Evolutionary conservation across 1,140 invertebrate species (phyloP).

Genomic region (Charaxes varanes): DNA sequence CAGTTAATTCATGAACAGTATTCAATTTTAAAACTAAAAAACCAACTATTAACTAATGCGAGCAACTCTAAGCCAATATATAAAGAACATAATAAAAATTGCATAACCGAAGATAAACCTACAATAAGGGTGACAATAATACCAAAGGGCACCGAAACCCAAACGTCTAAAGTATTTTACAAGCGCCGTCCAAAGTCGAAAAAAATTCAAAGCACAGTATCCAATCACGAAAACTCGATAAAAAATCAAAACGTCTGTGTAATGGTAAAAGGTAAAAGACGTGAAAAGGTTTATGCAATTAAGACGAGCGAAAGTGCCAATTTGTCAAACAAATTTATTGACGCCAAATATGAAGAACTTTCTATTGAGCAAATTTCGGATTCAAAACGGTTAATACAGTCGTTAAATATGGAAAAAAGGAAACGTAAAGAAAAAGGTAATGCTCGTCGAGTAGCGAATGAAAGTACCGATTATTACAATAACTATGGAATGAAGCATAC

Average conservation of each 20-base stretch:
- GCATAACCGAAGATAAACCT: constrained; percentile 22
- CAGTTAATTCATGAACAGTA: constrained; percentile 12
- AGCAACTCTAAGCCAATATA: constrained; percentile 2
- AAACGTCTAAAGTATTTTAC: constrained; percentile 24
- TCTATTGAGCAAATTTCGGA: constrained; percentile 23
- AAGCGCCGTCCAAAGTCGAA: constrained; percentile 24
- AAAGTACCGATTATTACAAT: constrained; percentile 5
- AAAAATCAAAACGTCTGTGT: constrained; percentile 28
- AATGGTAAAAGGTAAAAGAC: constrained; percentile 18
- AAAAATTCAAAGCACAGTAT: constrained; percentile 28
- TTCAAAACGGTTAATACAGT: constrained; percentile 31
- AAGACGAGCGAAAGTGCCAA: constrained; percentile 37
- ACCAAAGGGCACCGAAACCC: constrained; percentile 29
- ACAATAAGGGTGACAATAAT: constrained; percentile 45
- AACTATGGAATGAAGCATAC: constrained; percentile 4
- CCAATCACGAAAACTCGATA: constrained; percentile 36
- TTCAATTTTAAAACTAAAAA: constrained; percentile 4
- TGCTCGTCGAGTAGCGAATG: not conserved
- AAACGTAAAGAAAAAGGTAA: constrained; percentile 26
- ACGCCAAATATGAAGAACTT: constrained; percentile 29
- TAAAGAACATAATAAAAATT: constrained; percentile 1
- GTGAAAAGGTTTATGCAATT: constrained; percentile 35
- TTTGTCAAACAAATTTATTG: constrained; percentile 18
- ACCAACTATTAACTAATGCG: constrained; percentile 5
- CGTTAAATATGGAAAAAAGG: constrained; percentile 46